Base-by-base conservation (phyloP, 2,888 invertebrate species). In the Diarsia brunnea region DNA sequence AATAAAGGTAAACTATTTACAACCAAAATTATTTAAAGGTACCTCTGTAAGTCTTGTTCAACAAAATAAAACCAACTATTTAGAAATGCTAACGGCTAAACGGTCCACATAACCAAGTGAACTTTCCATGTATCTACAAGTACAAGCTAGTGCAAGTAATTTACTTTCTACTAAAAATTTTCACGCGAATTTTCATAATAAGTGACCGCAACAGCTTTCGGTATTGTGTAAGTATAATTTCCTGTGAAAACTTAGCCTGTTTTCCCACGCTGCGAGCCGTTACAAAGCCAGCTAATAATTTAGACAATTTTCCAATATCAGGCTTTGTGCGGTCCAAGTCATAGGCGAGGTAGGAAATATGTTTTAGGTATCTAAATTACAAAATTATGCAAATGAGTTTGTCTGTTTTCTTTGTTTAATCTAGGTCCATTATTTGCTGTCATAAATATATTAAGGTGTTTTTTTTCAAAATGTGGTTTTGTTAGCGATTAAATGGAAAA, bases 231-330 rank as follows among this genome's bases (percentile, higher is more conserved):
- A 86, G 88, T 90, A 92, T 91, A 89, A 90, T 93, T 91, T 90
- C 81, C 86, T 88, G 92, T 92, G 94, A 94, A 95, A 95, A 95
- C 92, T 90, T 87, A 80, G 75, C 87, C 89, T 91, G 93, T 95
- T 95, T 95, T 96, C 96, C 95, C 96, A 96, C 96, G 96, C 89
- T 91, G 91, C 88, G 88, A 91, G 91, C 92, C 91, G 92, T 91
- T 93, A 93, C 93, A 91, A 92, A 93, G 91, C 92, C 92, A 92
- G 91, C 93, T 94, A 92, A 96, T 95, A 95, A 96, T 96, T 96
- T 95, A 96, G 94, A 91, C 95, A 96, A 96, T 96, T 96, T 96
- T 96, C 96, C 94, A 95, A 96, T 96, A 96, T 94, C 95, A 91
- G 90, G 84, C 89, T 82, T 83, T 64, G 81, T 87, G 69, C 89